A percentile compares a stretch with the other conserved stretches of the same genome.
phyloP scores from a whole-genome alignment of 1,140 invertebrate species.

The Trichomalopsis sarcophagae region DNA sequence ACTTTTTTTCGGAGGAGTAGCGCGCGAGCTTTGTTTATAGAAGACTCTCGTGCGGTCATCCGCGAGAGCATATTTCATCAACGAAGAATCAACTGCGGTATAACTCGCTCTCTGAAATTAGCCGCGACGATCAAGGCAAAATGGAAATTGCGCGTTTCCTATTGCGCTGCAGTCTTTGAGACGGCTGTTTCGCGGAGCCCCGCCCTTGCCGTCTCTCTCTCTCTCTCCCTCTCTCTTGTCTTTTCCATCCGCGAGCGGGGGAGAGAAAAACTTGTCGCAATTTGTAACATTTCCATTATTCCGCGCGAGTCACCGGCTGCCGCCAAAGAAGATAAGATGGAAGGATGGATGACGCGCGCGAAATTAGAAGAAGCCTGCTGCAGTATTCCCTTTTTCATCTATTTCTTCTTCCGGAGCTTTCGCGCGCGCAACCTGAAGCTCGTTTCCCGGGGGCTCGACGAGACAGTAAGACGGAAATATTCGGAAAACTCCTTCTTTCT shows the following conservation, averaged over 20 bases:
- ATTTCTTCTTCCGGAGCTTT: neutral
- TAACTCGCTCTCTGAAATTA: neutral
- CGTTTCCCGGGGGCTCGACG: neutral
- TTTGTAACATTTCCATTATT: conserved; percentile 40
- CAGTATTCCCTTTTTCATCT: neutral
- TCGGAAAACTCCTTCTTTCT: neutral
- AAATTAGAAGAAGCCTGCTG: conserved; percentile 14
- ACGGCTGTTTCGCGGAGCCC: neutral
- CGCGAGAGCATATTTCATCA: neutral
- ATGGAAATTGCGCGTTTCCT: neutral
- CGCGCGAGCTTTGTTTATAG: too few species aligned
- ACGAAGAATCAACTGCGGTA: neutral
- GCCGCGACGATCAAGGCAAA: neutral
- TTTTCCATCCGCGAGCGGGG: neutral
- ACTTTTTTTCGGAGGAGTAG: too few species aligned
- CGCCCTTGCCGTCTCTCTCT: neutral
- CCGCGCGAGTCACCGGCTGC: neutral
- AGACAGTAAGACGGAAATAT: neutral
- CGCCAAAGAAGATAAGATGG: conserved; percentile 24
- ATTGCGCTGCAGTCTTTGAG: neutral
- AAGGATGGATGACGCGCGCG: conserved; percentile 14
- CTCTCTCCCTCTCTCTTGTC: too few species aligned
- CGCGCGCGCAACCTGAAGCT: neutral
- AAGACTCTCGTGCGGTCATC: too few species aligned
- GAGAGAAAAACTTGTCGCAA: conserved; percentile 32